These are phyloP conservation scores for Drosophila neonasuta DNA, from an alignment of 2,888 invertebrate species.

Conservation along the genomic window DNA sequence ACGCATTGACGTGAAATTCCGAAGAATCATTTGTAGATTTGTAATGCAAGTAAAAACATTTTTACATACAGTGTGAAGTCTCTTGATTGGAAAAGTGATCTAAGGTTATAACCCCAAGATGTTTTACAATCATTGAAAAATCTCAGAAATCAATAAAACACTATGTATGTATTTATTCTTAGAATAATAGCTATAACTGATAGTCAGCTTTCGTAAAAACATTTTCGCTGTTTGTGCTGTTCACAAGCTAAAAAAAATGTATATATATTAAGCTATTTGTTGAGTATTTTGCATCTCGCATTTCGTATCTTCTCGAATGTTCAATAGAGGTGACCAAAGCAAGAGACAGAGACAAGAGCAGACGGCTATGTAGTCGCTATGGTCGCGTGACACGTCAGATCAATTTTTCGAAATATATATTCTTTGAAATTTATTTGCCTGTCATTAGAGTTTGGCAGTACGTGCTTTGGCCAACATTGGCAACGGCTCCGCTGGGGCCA, in stretches of 20 bases:
- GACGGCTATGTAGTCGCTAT: slow-evolving; percentile 2
- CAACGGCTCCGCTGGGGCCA: slow-evolving; percentile 72
- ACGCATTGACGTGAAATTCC: too few species aligned
- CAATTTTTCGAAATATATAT: slow-evolving; percentile 80
- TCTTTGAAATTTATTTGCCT: slow-evolving; percentile 79
- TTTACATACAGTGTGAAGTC: too few species aligned
- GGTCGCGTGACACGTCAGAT: slow-evolving; percentile 79
- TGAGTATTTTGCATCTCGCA: not conserved
- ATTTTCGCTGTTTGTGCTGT: not conserved
- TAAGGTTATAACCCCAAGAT: too few species aligned
- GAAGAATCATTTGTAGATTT: too few species aligned
- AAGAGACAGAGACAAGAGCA: not conserved
- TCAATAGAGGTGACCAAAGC: slow-evolving; percentile 12
- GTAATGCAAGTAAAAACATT: too few species aligned
- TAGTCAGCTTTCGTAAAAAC: slow-evolving; percentile 1
- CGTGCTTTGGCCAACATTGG: slow-evolving; percentile 74
- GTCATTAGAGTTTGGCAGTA: slow-evolving; percentile 78
- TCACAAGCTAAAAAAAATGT: not conserved
- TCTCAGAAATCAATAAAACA: too few species aligned
- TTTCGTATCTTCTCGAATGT: not conserved
- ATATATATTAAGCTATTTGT: not conserved
- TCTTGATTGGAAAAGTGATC: too few species aligned
- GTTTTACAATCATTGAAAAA: too few species aligned
- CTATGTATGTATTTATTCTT: not conserved
- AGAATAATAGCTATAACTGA: not conserved